Evolutionary conservation across 2,797 vertebrate species (phyloP).

Genomic region (Dendrocincla fuliginosa): DNA sequence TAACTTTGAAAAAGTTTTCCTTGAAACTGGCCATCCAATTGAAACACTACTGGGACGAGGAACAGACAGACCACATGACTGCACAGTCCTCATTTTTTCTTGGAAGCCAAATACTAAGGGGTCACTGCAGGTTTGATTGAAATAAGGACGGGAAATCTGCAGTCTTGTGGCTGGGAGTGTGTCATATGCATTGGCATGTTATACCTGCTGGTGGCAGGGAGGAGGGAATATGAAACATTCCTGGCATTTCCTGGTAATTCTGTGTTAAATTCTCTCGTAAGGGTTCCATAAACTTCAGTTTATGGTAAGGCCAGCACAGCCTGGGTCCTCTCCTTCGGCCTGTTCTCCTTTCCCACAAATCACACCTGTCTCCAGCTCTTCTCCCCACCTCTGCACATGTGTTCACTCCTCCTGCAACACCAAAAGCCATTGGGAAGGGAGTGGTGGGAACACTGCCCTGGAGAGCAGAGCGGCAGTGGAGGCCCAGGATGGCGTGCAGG

Average conservation of each 20-base stretch:
- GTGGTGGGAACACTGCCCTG: background rate
- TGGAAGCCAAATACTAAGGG: background rate
- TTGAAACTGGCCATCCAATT: background rate
- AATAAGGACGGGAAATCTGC: background rate
- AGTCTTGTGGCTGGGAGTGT: background rate
- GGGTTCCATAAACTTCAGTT: background rate
- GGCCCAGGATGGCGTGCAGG: accelerated
- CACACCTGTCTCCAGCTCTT: background rate
- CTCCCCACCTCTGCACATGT: background rate
- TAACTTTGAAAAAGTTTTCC: background rate
- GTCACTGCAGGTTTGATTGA: background rate
- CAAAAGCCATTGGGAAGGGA: background rate
- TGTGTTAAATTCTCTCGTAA: background rate
- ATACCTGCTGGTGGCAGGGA: background rate
- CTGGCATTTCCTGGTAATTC: background rate
- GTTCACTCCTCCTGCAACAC: background rate
- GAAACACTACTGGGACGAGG: background rate
- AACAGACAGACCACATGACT: background rate
- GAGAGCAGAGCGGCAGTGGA: background rate
- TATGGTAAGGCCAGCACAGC: background rate
- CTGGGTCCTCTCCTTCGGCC: background rate
- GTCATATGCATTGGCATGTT: background rate
- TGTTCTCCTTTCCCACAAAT: background rate
- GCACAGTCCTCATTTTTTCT: background rate
- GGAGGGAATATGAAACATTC: background rate